Evolutionary conservation across 2,113 vertebrate species (phyloP).

Genomic region (Trogon melanurus): DNA sequence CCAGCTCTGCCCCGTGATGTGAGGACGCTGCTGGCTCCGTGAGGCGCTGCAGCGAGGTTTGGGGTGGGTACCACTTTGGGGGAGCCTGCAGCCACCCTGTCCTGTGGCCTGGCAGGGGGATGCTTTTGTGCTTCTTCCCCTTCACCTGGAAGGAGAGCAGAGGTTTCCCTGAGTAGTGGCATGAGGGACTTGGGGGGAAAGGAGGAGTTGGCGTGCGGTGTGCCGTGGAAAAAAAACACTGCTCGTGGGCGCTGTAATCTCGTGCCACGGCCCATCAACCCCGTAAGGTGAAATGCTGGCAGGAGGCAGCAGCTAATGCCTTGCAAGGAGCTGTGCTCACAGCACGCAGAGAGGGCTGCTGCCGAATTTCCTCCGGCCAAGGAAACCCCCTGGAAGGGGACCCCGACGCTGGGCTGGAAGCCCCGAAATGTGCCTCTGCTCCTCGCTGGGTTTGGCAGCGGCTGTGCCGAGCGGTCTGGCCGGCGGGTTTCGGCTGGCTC

Average conservation of each 20-base stretch:
- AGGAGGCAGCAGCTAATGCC: background rate
- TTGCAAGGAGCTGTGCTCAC: background rate
- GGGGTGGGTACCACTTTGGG: background rate
- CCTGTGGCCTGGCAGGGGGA: fast-evolving
- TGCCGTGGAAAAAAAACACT: fast-evolving
- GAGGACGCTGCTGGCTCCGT: background rate
- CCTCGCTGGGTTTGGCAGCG: fast-evolving
- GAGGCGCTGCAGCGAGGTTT: fast-evolving
- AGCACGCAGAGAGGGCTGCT: background rate
- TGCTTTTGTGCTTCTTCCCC: background rate
- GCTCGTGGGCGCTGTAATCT: background rate
- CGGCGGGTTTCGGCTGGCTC: fast-evolving
- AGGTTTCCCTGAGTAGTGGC: background rate
- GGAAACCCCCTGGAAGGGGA: background rate
- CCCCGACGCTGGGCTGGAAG: fast-evolving
- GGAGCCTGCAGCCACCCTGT: background rate
- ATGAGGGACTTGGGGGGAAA: background rate
- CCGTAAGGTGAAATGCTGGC: fast-evolving
- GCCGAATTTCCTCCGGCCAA: background rate
- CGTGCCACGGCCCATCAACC: background rate
- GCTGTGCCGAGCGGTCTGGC: fast-evolving
- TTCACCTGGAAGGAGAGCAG: background rate
- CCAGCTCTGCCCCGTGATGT: background rate
- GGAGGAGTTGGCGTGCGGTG: background rate
- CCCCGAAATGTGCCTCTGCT: fast-evolving